Evolutionary conservation across 1,140 invertebrate genomes (phyloP), one percentile per base, ranked within the genome.

Genomic region (Cotesia vestalis): DNA sequence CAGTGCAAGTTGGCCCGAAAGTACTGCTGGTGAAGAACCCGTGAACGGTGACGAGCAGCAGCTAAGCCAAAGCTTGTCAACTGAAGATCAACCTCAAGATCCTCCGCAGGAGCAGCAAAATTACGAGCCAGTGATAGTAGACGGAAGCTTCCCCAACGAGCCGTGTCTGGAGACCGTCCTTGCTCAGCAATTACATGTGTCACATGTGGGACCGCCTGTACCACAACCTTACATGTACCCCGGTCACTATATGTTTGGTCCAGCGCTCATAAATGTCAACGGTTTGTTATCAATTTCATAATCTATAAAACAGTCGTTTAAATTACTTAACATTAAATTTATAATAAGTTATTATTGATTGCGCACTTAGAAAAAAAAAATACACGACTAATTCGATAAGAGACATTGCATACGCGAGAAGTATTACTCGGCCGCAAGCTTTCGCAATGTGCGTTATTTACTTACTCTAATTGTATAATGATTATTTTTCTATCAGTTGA

Each of bases 181-280:
- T 46, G 79, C 80, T 5, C 83, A 85, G 52, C 81, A 84, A 35
- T 61, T 85, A 3, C 82, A 83, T 67, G 40, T 85, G 61, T 76
- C 83, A 2, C 82, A 76, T 62, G 78, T 85, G 57, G 73, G 81
- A 68, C 82, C 85, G 11, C 78, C 83, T 5, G 70, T 83, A 40
- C 81, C 84, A 9, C 81, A 84, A 62, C 81, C 83, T 17, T 88
- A 88, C 76, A 75, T 88, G 69, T 88, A 88, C 66, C 86, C 87
- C 12, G 87, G 86, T 20, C 85, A 86, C 71, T 88, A 85, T 76
- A 87, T 88, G 85, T 88, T 88, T 67, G 87, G 86, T 1, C 84
- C 86, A 9, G 78, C 86, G 14, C 75, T 88, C 72, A 79, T 87
- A 78, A 87, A 86, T 77, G 79, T 88, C 61, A 88, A 88, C 74